phyloP scores from a whole-genome alignment of 2,888 invertebrate species.

The Drosophila trichaetosa region DNA sequence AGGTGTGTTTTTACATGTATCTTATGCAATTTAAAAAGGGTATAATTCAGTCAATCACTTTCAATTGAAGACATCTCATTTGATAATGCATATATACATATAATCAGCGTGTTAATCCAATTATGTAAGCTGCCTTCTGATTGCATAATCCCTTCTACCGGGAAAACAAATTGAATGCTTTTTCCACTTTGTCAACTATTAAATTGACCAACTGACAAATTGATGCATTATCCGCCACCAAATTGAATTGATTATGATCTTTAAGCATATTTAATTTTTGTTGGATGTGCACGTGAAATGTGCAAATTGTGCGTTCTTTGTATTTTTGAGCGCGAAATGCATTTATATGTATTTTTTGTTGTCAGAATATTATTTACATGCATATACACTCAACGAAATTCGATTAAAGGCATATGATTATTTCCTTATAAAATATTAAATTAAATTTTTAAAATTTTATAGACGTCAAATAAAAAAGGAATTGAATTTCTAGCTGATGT shows the following conservation, averaged over 20 bases:
- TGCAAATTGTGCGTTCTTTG: neutral
- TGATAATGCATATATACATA: neutral
- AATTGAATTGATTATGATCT: conserved; percentile 18
- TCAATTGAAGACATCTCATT: neutral
- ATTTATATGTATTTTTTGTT: neutral
- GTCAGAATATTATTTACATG: neutral
- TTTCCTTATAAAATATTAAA: no score
- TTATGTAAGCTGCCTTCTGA: neutral
- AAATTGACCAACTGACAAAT: conserved; percentile 12
- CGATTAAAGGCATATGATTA: no score
- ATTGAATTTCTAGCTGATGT: no score
- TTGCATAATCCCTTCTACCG: conserved; percentile 4
- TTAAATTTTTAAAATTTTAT: no score
- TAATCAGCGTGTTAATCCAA: neutral
- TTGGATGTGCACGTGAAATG: neutral
- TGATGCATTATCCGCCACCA: conserved; percentile 8
- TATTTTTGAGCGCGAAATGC: neutral
- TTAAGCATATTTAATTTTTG: conserved; percentile 23
- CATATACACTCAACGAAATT: no score
- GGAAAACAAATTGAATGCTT: neutral
- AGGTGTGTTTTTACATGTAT: neutral
- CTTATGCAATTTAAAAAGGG: neutral
- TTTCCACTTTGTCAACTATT: conserved; percentile 4
- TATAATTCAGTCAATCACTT: neutral
- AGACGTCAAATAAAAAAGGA: no score